Base-by-base conservation (phyloP, 2,113 vertebrate genomes). In the Seriola aureovittata region DNA sequence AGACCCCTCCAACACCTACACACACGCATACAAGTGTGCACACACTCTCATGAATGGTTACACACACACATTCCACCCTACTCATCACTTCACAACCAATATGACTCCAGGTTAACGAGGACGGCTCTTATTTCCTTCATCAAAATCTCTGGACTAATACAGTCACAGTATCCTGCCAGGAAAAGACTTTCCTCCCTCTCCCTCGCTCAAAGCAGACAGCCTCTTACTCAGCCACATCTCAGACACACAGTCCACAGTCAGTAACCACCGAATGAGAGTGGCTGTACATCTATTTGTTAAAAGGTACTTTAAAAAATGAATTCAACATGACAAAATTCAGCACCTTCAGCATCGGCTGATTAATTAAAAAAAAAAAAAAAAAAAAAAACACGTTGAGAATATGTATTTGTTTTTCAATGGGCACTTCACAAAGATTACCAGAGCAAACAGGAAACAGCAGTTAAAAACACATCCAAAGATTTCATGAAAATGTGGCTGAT, bases 81-180 rank as follows among this genome's bases (percentile, higher is more conserved):
- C 90, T 93, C 92, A 90, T 89, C 86, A 21, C 88, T 92, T 94
- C 84, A 86, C 82, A 90, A 85, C 91, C 89, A 92, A 89, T 92
- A 84, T 89, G 80, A 92, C 84, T 88, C 71, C 75, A 78, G 83
- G 85, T 91, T 93, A 93, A 94, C 71, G 80, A 92, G 89, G 62
- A 77, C 29, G 63, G 84, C 67, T 92, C 87, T 76, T 76, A 85
- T 90, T 94, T 91, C 82, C 69, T 81, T 64, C 84, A 74, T 90
- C 64, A 71, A 85, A 92, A 88, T 90, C 50, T 91, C 66, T 81
- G 58, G 40, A 62, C 60, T 63, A 64, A 75, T 54, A 62, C 44
- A 67, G 66, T 85, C 73, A 67, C 62, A 83, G 68, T 59, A 66
- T 72, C 59, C 82, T 46, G 16, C 78, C 71, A 57, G 68, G 32